Percentiles rank a stretch among this genome's conserved stretches.
Conservation (phyloP, 2,888 invertebrate species). For the Cybosia mesomella region DNA sequence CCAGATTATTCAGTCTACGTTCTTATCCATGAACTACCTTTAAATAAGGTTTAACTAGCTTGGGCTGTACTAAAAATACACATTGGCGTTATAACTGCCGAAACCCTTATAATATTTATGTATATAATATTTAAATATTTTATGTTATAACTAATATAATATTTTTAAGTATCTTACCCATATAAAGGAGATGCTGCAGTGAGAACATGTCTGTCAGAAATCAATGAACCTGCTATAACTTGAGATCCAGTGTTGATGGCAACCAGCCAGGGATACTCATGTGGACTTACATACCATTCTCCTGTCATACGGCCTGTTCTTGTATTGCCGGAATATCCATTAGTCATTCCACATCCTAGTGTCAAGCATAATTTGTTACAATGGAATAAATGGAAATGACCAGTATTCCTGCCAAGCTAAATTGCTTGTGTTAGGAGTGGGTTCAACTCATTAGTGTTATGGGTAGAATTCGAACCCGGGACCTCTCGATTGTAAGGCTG, state of each 20-base stretch:
- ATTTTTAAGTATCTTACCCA: conserved; percentile 63
- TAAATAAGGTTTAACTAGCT: background rate
- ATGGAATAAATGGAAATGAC: too few relatives aligned
- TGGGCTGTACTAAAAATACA: background rate
- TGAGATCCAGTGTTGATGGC: conserved; percentile 69
- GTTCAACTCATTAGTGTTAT: too few relatives aligned
- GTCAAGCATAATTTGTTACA: background rate
- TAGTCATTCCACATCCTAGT: conserved; percentile 20
- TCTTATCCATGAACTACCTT: background rate
- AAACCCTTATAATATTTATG: background rate
- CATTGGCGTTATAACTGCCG: background rate
- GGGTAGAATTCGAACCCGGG: too few relatives aligned
- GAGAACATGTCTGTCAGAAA: conserved; percentile 87
- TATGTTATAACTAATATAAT: background rate
- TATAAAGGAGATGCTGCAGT: conserved; percentile 84
- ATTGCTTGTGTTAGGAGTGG: too few relatives aligned
- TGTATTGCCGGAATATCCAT: conserved; percentile 1
- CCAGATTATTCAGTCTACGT: too few relatives aligned
- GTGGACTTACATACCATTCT: conserved; percentile 47
- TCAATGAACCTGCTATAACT: conserved; percentile 79
- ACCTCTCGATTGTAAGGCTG: too few relatives aligned
- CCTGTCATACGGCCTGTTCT: conserved; percentile 11
- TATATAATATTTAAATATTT: too few relatives aligned
- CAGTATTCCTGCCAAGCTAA: too few relatives aligned
- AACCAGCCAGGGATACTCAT: conserved; percentile 87